These are phyloP conservation scores for Mellilla xanthometata DNA, from an alignment of 2,888 invertebrate genomes.

Conservation along the genomic window DNA sequence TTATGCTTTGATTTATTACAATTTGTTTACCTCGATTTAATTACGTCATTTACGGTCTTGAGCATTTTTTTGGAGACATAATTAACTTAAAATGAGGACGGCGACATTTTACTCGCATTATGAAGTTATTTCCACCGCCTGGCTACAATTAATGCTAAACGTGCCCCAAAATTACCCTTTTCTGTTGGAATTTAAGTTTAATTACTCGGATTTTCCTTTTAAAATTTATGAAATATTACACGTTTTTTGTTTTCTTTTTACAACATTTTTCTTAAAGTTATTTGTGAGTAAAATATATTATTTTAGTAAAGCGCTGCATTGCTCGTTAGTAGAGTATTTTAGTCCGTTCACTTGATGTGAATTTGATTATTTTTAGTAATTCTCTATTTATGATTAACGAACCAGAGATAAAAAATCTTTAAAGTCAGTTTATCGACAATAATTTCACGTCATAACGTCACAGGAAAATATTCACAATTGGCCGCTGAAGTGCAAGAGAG, in stretches of 20 bases:
- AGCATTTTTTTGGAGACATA: background rate
- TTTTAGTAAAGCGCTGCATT: no score
- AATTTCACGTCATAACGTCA: no score
- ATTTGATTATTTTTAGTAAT: no score
- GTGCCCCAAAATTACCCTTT: slow-evolving; percentile 3
- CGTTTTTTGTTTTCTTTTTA: background rate
- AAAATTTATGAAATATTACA: background rate
- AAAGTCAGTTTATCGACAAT: no score
- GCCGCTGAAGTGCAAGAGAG: no score
- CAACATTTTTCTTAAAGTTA: no score
- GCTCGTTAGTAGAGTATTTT: no score
- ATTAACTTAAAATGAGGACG: slow-evolving; percentile 4
- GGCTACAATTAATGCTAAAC: slow-evolving; percentile 6
- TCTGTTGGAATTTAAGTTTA: slow-evolving; percentile 8
- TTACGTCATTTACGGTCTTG: slow-evolving; percentile 1
- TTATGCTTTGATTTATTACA: background rate
- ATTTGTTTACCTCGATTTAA: slow-evolving; percentile 1
- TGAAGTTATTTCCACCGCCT: slow-evolving; percentile 5
- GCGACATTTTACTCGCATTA: slow-evolving; percentile 4
- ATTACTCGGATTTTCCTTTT: slow-evolving; percentile 12
- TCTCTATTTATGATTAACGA: no score
- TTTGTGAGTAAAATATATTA: no score
- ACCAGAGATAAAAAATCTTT: no score
- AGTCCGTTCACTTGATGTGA: no score
- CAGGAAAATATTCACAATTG: no score